These are phyloP conservation scores for Conus ventricosus DNA, from an alignment of 1,140 invertebrate species.

Conservation along the genomic window DNA sequence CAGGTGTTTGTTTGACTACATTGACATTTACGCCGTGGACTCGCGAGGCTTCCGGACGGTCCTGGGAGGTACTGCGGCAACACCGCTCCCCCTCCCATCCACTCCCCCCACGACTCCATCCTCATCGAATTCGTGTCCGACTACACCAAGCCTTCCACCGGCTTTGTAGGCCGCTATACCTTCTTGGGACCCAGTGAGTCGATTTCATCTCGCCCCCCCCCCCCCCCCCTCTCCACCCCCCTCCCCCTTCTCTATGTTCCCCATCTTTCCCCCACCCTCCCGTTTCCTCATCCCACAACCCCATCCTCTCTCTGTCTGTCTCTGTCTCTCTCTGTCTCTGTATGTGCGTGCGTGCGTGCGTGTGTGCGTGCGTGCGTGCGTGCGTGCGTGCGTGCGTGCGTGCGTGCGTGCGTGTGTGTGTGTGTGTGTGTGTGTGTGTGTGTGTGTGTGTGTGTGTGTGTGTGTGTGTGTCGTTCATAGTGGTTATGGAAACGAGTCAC, in stretches of 20 bases:
- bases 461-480: no score
- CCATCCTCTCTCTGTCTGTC: no score
- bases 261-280: no score
- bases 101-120: constrained; percentile 53
- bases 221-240: no score
- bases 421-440: background rate
- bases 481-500: no score
- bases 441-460: no score
- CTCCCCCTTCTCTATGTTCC: no score
- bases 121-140: constrained; percentile 65
- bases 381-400: background rate
- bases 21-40: constrained; percentile 64
- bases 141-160: constrained; percentile 55
- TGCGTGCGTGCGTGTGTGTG: background rate
- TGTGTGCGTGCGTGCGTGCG: background rate
- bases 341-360: background rate
- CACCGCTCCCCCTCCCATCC: constrained; percentile 52
- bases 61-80: constrained; percentile 58
- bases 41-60: constrained; percentile 52
- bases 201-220: no score
- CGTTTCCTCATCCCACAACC: no score
- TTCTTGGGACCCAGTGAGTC: constrained; percentile 63
- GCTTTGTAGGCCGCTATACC: constrained; percentile 61
- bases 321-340: background rate
- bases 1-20: constrained; percentile 67